Evolutionary conservation across 2,113 vertebrate species (phyloP).

Genomic region (Alligator mississippiensis): DNA sequence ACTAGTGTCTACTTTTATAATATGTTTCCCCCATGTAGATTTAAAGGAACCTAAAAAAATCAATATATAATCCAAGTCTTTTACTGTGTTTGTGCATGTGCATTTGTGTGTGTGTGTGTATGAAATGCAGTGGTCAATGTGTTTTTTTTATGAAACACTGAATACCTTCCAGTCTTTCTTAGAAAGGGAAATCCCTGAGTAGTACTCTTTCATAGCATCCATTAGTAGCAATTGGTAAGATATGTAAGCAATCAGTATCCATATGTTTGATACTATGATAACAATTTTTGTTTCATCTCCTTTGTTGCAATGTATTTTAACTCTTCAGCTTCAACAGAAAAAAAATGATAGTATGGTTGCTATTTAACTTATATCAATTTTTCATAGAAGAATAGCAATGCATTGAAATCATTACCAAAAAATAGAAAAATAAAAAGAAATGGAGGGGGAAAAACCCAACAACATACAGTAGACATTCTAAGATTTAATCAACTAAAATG

Average conservation of each 20-base stretch:
- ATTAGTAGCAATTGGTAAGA: neutral
- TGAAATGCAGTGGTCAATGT: neutral
- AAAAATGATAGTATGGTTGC: neutral
- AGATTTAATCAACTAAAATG: neutral
- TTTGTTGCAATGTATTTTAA: neutral
- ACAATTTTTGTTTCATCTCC: neutral
- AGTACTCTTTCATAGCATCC: neutral
- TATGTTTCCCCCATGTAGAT: neutral
- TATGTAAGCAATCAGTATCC: neutral
- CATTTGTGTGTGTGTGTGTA: neutral
- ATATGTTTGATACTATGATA: neutral
- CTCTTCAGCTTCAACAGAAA: neutral
- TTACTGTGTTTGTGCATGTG: neutral
- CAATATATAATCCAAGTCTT: neutral
- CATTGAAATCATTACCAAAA: slow-evolving; percentile 2
- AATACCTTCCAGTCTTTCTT: neutral
- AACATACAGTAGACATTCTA: neutral
- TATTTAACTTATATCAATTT: neutral
- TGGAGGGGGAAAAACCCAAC: neutral
- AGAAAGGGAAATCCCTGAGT: neutral
- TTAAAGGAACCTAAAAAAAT: neutral
- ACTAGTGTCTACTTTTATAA: neutral
- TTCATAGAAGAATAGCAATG: neutral
- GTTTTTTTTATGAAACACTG: neutral
- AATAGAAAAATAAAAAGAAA: neutral